phyloP scores from a whole-genome alignment of 2,888 invertebrate genomes.

The Hermaeophaga mercurialis region DNA sequence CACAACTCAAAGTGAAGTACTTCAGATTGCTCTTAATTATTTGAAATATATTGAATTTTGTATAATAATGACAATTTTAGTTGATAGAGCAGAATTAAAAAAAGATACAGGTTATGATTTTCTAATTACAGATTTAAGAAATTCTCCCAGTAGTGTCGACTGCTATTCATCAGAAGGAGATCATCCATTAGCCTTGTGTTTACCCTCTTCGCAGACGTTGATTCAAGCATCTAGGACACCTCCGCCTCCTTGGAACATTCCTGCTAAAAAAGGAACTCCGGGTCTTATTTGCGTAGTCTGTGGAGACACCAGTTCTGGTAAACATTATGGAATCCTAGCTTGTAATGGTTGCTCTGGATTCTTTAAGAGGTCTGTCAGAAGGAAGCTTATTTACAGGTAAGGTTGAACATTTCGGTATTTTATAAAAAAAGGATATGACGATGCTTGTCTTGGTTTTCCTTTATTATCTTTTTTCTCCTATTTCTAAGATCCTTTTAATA shows the following conservation, averaged over 20 bases:
- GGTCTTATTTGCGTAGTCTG: slow-evolving; percentile 95
- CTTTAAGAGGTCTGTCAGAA: slow-evolving; percentile 94
- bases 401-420: too few relatives aligned
- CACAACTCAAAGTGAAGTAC: too few relatives aligned
- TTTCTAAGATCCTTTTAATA: too few relatives aligned
- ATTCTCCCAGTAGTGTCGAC: slow-evolving; percentile 54
- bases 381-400: slow-evolving; percentile 96
- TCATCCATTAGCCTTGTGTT: slow-evolving; percentile 65
- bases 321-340: slow-evolving; percentile 97
- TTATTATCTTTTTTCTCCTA: too few relatives aligned
- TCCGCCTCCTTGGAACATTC: slow-evolving; percentile 61
- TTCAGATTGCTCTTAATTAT: too few relatives aligned
- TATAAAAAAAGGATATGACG: too few relatives aligned
- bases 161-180: slow-evolving; percentile 57
- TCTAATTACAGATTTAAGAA: slow-evolving; percentile 50
- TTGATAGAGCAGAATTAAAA: too few relatives aligned
- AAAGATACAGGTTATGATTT: too few relatives aligned
- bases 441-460: not conserved
- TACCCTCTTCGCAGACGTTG: slow-evolving; percentile 64
- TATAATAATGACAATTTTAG: too few relatives aligned
- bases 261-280: slow-evolving; percentile 64
- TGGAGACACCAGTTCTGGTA: slow-evolving; percentile 95
- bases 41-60: too few relatives aligned
- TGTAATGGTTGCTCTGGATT: slow-evolving; percentile 99
- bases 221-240: slow-evolving; percentile 69